phyloP scores from a whole-genome alignment of 1,140 invertebrate genomes.

The Halictus rubicundus region DNA sequence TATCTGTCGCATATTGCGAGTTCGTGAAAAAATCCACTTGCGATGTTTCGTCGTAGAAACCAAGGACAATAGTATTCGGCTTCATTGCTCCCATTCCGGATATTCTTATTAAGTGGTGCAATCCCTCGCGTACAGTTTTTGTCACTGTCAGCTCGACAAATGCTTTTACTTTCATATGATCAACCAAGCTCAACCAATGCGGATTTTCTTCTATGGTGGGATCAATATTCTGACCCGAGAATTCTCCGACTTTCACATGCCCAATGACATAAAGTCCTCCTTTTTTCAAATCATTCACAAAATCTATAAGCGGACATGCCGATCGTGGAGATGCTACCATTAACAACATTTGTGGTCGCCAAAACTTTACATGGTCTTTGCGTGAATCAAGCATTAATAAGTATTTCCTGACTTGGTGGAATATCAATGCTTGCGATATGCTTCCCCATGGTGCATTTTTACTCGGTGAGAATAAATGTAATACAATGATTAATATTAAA shows the following conservation, averaged over 20 bases:
- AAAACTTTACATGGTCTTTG: constrained; percentile 99
- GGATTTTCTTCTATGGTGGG: constrained; percentile 88
- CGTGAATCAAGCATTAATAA: constrained; percentile 96
- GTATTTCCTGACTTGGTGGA: constrained; percentile 99
- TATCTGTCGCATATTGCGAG: constrained; percentile 74
- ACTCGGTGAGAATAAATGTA: constrained; percentile 96
- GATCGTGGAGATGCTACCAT: constrained; percentile 96
- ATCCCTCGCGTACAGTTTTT: constrained; percentile 90
- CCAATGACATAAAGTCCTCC: constrained; percentile 97
- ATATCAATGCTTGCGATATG: constrained; percentile 98
- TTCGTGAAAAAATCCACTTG: constrained; percentile 88
- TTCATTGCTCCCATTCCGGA: constrained; percentile 99
- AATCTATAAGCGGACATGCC: constrained; percentile 94
- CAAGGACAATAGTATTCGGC: constrained; percentile 96
- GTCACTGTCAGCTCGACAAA: constrained; percentile 97
- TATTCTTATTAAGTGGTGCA: constrained; percentile 95
- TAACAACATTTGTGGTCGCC: constrained; percentile 98
- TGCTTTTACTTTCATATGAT: constrained; percentile 96
- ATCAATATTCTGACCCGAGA: constrained; percentile 83
- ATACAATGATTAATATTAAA: constrained; percentile 89
- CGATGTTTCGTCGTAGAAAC: constrained; percentile 91
- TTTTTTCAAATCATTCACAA: constrained; percentile 99
- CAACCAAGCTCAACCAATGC: constrained; percentile 93
- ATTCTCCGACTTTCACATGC: constrained; percentile 90
- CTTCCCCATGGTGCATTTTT: constrained; percentile 94